Evolutionary conservation across 1,140 invertebrate species (phyloP), one percentile per base, ranked within the genome.

Genomic region (Drosophila setifemur): DNA sequence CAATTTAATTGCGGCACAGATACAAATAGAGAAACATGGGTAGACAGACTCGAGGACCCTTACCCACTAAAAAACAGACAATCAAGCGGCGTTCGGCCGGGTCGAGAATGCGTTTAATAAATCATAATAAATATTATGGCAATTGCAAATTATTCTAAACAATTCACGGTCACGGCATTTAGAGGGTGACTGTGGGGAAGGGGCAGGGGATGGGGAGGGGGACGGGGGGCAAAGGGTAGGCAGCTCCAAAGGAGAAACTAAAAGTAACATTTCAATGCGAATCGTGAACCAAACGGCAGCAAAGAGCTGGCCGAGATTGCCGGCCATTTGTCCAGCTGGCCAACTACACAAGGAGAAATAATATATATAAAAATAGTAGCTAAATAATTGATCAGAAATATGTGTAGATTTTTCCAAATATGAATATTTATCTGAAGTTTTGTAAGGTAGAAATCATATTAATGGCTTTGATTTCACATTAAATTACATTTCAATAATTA

Each of bases 101-200:
- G 26, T 11, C 14, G 47, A 44, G 67, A 72, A 75, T 72, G 72
- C 77, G 72, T 81, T 81, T 75, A 81, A 81, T 82, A 81, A 81
- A 81, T 81, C 77, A 81, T 66, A 76, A 45, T 68, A 73, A 85
- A 83, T 83, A 85, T 83, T 83, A 83, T 85, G 79, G 78, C 79
- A 83, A 85, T 83, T 83, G 78, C 73, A 83, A 83, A 83, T 83
- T 82, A 83, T 85, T 85, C 69, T 55, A 61, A 70, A 74, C 69
- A 72, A 83, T 83, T 83, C 79, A 83, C 79, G 79, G 79, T 85
- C 79, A 85, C 79, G 73, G 81, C 49, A 49, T 19, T 37, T 50
- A 39, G 43, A 31, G 57, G 57, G 11, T n/a, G 49, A 35, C 11
- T 8, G 1, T 6, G n/a, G 8, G 14, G 42, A 3, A 8, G 11